phyloP scores from a whole-genome alignment of 1,140 invertebrate species.

The Mya arenaria region DNA sequence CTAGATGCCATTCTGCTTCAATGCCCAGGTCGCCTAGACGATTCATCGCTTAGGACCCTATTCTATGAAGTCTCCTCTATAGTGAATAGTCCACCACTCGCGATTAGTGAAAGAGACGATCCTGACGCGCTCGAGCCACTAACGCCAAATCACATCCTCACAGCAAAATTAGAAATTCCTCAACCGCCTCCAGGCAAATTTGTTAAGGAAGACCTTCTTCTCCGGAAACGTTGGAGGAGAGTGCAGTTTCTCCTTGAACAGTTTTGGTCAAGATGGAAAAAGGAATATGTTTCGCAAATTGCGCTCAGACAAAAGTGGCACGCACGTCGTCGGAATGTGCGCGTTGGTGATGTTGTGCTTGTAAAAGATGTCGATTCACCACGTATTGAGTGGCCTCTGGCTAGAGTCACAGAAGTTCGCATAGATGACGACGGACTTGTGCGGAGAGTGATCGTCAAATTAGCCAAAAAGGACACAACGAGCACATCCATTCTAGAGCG shows the following conservation, averaged over 20 bases:
- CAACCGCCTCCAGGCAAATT: constrained; percentile 41
- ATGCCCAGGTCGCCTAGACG: background rate
- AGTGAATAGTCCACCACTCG: constrained; percentile 29
- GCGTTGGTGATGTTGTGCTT: constrained; percentile 52
- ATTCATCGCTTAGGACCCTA: constrained; percentile 20
- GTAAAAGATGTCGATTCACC: constrained; percentile 50
- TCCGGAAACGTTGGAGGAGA: constrained; percentile 39
- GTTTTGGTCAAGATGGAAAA: constrained; percentile 57
- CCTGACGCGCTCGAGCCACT: constrained; percentile 24
- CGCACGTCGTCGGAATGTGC: constrained; percentile 13
- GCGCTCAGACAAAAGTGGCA: constrained; percentile 52
- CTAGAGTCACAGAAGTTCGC: constrained; percentile 13
- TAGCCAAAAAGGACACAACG: background rate
- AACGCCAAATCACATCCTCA: constrained; percentile 50
- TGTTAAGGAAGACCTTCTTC: constrained; percentile 34
- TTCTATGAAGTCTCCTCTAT: constrained; percentile 27
- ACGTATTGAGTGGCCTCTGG: constrained; percentile 42
- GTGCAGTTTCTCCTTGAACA: constrained; percentile 51
- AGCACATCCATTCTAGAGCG: background rate
- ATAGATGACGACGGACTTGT: constrained; percentile 18
- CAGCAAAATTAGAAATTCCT: constrained; percentile 5
- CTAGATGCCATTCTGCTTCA: background rate
- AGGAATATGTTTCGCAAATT: constrained; percentile 46
- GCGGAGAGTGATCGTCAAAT: constrained; percentile 13
- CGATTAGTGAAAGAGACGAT: background rate